These are phyloP conservation scores for Diplodus puntazzo DNA, from an alignment of 2,797 vertebrate species.

Conservation along the genomic window DNA sequence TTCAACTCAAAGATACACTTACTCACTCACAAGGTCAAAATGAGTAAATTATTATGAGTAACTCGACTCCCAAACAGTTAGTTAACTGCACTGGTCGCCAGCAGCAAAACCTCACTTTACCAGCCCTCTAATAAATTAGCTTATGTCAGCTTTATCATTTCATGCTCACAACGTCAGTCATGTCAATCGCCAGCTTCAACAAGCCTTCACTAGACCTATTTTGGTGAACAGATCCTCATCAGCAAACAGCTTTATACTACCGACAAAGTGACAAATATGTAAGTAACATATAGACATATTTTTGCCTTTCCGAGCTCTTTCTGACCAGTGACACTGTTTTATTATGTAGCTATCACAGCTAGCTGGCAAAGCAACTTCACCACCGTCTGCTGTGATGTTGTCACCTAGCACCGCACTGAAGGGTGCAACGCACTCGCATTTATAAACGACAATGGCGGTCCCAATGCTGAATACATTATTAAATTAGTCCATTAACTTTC, in stretches of 20 bases:
- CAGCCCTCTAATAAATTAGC: background rate
- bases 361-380: background rate
- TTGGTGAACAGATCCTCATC: background rate
- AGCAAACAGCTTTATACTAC: background rate
- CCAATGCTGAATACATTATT: background rate
- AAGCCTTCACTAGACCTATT: background rate
- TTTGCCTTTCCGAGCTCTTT: background rate
- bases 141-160: background rate
- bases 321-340: background rate
- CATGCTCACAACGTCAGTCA: background rate
- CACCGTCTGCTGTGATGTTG: background rate
- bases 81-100: background rate
- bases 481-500: background rate
- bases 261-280: background rate
- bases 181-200: background rate
- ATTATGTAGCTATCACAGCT: background rate
- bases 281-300: no score
- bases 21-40: background rate
- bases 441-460: background rate
- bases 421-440: background rate
- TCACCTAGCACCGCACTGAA: background rate
- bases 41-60: background rate
- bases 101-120: background rate
- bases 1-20: constrained; percentile 3
- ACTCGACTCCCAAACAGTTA: no score